Evolutionary conservation across 2,797 vertebrate species (phyloP), one percentile per base, ranked within the genome.

Genomic region (Pangasius krempfi): DNA sequence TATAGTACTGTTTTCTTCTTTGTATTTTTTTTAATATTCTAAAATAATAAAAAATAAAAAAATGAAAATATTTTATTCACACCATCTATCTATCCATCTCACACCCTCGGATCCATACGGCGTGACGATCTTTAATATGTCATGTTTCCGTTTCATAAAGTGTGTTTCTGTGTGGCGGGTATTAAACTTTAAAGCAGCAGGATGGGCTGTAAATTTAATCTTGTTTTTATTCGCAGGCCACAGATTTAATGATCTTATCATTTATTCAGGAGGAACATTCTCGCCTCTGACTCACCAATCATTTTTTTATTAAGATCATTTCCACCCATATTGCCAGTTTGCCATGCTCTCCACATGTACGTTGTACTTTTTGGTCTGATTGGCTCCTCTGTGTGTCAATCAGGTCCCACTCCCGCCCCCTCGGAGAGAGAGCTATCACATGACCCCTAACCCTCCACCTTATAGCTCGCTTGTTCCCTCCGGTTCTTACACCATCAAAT

Each of bases 381-480:
- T 93, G 95, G 91, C 95, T 95, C 93, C 94, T 94, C 95, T 96
- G 96, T 95, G 94, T 90, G 91, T 96, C 80, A 95, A 92, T 94
- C 96, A 97, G 95, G 92, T 95, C 89, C 97, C 97, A 62, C 89
- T 96, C 88, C 96, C 96, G 60, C 97, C 97, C 87, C 96, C 95
- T 90, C 97, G 97, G 94, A 97, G 96, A 96, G 96, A 97, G 92
- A 98, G 97, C 93, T 97, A 97, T 94, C 91, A 88, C 92, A 95
- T 95, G 90, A 92, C 93, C 33, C 93, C 95, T 90, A 94, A 95
- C 91, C 94, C 93, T 52, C 94, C 94, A 70, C 91, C 94, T 76
- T 95, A 92, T 90, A 93, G 92, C 92, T 94, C 94, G 52, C 91
- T 95, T 4, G 30, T 93, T 91, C 90, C 95, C 75, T 94, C 94